Conservation (phyloP, 2,113 vertebrate species). For the Bufo bufo region DNA sequence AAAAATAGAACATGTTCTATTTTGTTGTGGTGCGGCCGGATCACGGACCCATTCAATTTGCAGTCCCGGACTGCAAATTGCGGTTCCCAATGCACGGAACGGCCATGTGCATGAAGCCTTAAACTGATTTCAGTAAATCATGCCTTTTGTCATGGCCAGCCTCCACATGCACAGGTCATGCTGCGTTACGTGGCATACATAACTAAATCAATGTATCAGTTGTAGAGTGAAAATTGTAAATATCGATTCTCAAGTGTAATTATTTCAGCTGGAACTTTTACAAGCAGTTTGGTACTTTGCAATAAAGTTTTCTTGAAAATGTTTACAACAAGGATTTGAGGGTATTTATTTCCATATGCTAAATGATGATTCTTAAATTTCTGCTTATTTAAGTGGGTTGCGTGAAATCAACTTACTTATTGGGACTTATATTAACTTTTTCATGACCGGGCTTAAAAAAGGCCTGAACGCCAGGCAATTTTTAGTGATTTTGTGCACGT, state of each 20-base stretch:
- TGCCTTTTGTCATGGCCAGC: slow-evolving; percentile 21
- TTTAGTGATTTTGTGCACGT: too few species aligned
- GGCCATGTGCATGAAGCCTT: too few species aligned
- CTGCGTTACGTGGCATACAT: slow-evolving; percentile 71
- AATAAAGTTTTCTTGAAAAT: slow-evolving; percentile 47
- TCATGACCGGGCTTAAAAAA: too few species aligned
- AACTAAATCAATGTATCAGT: slow-evolving; percentile 71
- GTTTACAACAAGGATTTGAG: slow-evolving; percentile 11
- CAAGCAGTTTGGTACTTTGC: slow-evolving; percentile 50
- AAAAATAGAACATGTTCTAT: too few species aligned
- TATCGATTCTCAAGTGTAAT: slow-evolving; percentile 74
- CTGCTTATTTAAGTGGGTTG: not conserved
- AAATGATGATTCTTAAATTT: not conserved
- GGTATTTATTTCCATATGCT: not conserved
- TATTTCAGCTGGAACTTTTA: slow-evolving; percentile 52
- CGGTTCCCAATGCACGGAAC: too few species aligned
- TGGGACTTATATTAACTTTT: not conserved
- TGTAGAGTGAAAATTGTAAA: slow-evolving; percentile 77
- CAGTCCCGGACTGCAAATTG: too few species aligned
- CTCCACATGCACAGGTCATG: slow-evolving; percentile 59
- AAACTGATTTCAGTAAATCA: not conserved
- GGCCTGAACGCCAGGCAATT: too few species aligned
- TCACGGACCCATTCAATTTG: too few species aligned
- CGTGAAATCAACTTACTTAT: not conserved
- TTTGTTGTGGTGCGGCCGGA: too few species aligned